Base-by-base conservation (phyloP, 2,113 vertebrate species). In the Pomatorhinus ruficollis region DNA sequence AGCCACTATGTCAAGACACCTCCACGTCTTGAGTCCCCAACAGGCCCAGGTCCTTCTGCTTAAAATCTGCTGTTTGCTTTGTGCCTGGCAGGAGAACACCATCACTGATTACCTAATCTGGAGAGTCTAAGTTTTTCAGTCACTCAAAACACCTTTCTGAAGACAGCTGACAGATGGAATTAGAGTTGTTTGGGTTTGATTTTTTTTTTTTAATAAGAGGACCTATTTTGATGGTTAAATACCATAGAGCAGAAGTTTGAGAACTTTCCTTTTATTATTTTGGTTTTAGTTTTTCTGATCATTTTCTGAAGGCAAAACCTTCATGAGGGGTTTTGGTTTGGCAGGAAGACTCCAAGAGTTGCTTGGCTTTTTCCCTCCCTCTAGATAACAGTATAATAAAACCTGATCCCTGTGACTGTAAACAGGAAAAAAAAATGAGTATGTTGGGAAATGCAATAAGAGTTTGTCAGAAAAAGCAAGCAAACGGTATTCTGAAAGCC, bases 391-490 rank as follows among this genome's bases (percentile, higher is more conserved):
- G 44, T 84, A 47, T 94, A 91, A 64, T 50, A 80, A 85, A 94
- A 91, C 42, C 23, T 71, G 65, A 91, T 65, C 57, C 39, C 45
- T 47, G 23, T 85, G 78, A 85, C 63, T 87, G 81, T 94, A 95
- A 97, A 93, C 57, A 83, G 33, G 61, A 8, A 39, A 69, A 49
- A 47, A 54, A 65, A 64, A 37, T 0, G 1, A 65, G 14, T 44
- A 30, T 91, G 42, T 77, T 93, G 87, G 59, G 87, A 94, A 95
- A 93, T 77, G 21, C 74, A 94, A 39, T 82, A 79, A 84, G 12
- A 87, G 57, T 76, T 93, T 61, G 42, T 91, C 87, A 74, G 70
- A 54, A 96, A 90, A 92, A 91, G 35, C 49, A 95, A 87, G 37
- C 7, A 72, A 93, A 77, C 54, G 15, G 5, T 83, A 72, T 77